phyloP scores from a whole-genome alignment of 2,797 vertebrate species.

The Pristis pectinata region DNA sequence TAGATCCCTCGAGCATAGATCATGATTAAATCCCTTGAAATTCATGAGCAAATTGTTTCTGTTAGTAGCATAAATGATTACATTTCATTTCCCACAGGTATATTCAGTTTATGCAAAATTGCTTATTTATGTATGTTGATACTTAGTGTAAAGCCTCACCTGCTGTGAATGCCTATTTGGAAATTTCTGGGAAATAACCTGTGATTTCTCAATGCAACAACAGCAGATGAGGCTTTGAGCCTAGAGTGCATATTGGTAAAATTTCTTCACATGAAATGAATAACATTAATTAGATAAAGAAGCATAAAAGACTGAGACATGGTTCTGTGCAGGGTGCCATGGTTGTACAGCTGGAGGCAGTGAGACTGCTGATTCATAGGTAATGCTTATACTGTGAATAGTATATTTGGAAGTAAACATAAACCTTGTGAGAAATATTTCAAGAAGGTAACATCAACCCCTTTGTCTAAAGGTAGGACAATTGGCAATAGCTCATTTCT shows the following conservation, averaged over 20 bases:
- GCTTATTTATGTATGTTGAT: not conserved
- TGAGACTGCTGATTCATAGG: not conserved
- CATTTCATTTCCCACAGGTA: not conserved
- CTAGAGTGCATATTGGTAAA: not conserved
- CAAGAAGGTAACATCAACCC: not conserved
- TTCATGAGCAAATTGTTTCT: not conserved
- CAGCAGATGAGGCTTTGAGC: not conserved
- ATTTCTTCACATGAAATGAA: not conserved
- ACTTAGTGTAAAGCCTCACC: not conserved
- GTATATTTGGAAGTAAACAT: not conserved
- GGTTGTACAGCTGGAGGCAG: not conserved
- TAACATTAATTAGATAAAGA: not conserved
- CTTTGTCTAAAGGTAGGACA: not conserved
- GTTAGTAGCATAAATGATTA: not conserved
- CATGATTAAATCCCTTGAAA: not conserved
- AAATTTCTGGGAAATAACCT: not conserved
- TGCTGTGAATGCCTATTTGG: not conserved
- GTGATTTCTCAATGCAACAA: not conserved
- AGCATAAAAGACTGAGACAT: not conserved
- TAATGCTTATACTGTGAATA: not conserved
- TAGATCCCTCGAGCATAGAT: not conserved
- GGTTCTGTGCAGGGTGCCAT: not conserved
- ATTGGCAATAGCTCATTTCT: not conserved
- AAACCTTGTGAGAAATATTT: not conserved
- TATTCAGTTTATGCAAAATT: not conserved